Evolutionary conservation across 2,888 invertebrate genomes (phyloP).

Genomic region (Ichneumoninae sp.): DNA sequence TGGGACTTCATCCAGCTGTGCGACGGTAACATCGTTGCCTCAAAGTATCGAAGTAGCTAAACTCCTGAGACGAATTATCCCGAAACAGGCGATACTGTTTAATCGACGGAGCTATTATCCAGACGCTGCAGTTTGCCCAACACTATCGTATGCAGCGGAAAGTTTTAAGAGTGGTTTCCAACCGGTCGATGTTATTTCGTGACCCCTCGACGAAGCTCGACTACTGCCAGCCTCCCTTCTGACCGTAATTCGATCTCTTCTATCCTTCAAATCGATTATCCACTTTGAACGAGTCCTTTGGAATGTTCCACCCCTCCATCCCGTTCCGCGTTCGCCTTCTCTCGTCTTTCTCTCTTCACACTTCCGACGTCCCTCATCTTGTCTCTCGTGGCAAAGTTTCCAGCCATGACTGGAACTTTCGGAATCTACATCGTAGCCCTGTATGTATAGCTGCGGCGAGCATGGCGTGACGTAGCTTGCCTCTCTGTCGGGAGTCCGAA

Average conservation of each 20-base stretch:
- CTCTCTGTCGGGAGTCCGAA: background rate
- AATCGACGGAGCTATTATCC: conserved; percentile 16
- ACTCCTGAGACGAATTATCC: background rate
- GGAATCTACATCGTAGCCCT: conserved; percentile 5
- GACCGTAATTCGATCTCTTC: background rate
- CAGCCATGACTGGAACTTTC: conserved; percentile 37
- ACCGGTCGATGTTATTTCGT: background rate
- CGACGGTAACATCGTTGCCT: background rate
- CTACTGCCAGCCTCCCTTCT: background rate
- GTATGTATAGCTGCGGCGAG: background rate
- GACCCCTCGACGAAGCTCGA: background rate
- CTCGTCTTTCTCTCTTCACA: background rate
- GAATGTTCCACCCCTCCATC: background rate
- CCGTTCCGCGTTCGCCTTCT: background rate
- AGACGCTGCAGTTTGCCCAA: background rate
- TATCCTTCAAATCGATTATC: background rate
- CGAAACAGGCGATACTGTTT: conserved; percentile 3
- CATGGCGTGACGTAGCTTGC: background rate
- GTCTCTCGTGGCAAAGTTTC: background rate
- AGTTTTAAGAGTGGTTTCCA: background rate
- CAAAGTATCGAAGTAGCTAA: conserved; percentile 1
- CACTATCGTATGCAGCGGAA: background rate
- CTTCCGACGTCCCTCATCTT: background rate
- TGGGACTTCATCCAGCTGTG: background rate
- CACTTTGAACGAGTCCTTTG: conserved; percentile 7